Conservation (phyloP, 2,888 invertebrate species). For the Sarcophaga variegata region DNA sequence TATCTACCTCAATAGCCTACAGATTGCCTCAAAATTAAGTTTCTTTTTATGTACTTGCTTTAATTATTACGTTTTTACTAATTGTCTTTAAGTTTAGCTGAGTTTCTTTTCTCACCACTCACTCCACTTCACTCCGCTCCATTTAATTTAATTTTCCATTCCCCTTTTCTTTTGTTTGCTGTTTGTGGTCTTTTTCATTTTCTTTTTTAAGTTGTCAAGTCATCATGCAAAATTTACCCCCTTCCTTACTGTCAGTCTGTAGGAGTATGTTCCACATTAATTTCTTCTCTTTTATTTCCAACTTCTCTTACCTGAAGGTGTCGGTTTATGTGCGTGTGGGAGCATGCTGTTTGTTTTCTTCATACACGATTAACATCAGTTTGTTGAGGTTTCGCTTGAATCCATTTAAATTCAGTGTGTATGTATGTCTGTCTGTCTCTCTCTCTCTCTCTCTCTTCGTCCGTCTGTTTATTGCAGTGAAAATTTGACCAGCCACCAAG, state of each 20-base stretch:
- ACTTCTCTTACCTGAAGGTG: background rate
- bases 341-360: background rate
- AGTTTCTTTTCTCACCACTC: too few species aligned
- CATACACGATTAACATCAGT: conserved; percentile 24
- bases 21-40: too few species aligned
- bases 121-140: too few species aligned
- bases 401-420: background rate
- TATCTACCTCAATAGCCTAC: too few species aligned
- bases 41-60: too few species aligned
- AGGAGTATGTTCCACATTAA: background rate
- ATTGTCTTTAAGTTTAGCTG: too few species aligned
- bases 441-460: too few species aligned
- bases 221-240: conserved; percentile 6
- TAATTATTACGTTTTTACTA: too few species aligned
- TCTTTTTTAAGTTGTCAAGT: background rate
- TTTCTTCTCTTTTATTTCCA: background rate
- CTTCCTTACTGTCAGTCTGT: background rate
- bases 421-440: too few species aligned
- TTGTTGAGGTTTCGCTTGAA: conserved; percentile 4
- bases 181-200: background rate
- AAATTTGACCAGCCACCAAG: background rate
- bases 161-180: background rate
- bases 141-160: background rate
- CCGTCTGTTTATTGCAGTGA: background rate
- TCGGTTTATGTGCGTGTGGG: background rate